A percentile compares a stretch with the other conserved stretches of the same genome.
Evolutionary conservation across 2,113 vertebrate genomes (phyloP).

Genomic region (Labeo rohita): DNA sequence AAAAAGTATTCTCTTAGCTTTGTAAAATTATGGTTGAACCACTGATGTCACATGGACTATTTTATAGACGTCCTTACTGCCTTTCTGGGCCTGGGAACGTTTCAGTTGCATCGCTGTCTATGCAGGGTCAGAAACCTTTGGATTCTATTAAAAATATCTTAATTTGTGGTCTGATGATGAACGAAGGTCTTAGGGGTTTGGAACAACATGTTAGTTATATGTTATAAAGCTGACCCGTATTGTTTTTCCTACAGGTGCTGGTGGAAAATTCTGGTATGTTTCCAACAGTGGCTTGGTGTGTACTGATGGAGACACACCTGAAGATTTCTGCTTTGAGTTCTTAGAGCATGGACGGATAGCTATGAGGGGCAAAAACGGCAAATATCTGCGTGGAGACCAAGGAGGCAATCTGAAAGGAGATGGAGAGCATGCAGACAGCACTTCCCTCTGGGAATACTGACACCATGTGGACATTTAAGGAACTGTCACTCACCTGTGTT

Average conservation of each 20-base stretch:
- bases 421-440: constrained; percentile 75
- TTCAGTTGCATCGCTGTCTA: too few species aligned
- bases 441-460: constrained; percentile 95
- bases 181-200: too few species aligned
- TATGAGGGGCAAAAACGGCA: constrained; percentile 85
- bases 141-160: too few species aligned
- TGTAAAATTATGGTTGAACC: too few species aligned
- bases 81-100: too few species aligned
- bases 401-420: constrained; percentile 91
- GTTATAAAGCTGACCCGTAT: not conserved
- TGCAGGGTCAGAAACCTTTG: too few species aligned
- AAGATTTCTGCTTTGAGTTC: constrained; percentile 92
- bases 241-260: constrained; percentile 74
- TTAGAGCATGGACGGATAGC: constrained; percentile 86
- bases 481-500: constrained; percentile 18
- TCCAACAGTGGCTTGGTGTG: constrained; percentile 85
- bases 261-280: constrained; percentile 89
- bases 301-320: constrained; percentile 86
- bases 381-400: constrained; percentile 89
- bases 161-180: too few species aligned
- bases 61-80: too few species aligned
- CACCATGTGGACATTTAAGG: not conserved
- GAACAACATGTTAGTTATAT: not conserved
- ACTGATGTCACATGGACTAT: too few species aligned
- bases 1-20: too few species aligned